Conservation (phyloP, 2,113 vertebrate genomes). For the Picathartes gymnocephalus region DNA sequence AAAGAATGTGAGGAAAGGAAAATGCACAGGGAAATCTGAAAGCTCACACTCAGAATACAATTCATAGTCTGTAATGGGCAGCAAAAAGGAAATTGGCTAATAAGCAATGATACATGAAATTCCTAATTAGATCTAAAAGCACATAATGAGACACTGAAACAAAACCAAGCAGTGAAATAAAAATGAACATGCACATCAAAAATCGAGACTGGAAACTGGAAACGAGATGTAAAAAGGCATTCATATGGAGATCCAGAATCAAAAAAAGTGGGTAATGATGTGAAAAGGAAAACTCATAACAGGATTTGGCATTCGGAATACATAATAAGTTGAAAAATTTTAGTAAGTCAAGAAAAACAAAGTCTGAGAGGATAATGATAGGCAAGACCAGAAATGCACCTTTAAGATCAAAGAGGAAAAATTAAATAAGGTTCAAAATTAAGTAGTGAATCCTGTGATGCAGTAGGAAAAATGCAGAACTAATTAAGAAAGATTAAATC, state of each 20-base stretch:
- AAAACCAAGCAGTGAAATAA: slow-evolving; percentile 22
- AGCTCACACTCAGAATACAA: neutral
- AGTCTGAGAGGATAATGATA: neutral
- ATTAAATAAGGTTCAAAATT: neutral
- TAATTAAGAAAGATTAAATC: neutral
- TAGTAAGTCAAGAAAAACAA: neutral
- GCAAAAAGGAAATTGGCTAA: slow-evolving; percentile 37
- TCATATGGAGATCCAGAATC: neutral
- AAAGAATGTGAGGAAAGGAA: neutral
- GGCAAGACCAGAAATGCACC: neutral
- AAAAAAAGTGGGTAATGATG: neutral
- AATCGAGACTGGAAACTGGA: neutral
- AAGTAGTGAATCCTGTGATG: neutral
- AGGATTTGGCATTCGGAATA: neutral
- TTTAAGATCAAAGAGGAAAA: neutral
- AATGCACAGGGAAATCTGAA: neutral
- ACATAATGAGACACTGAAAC: slow-evolving; percentile 7
- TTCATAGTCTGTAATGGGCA: neutral
- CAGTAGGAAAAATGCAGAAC: neutral
- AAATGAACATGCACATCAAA: neutral
- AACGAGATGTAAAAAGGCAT: neutral
- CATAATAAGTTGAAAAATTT: neutral
- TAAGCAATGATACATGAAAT: slow-evolving; percentile 31
- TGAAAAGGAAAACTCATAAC: neutral
- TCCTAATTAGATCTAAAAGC: slow-evolving; percentile 51